Evolutionary conservation across 2,797 vertebrate genomes (phyloP).

Genomic region (Phataginus tetradactyla): DNA sequence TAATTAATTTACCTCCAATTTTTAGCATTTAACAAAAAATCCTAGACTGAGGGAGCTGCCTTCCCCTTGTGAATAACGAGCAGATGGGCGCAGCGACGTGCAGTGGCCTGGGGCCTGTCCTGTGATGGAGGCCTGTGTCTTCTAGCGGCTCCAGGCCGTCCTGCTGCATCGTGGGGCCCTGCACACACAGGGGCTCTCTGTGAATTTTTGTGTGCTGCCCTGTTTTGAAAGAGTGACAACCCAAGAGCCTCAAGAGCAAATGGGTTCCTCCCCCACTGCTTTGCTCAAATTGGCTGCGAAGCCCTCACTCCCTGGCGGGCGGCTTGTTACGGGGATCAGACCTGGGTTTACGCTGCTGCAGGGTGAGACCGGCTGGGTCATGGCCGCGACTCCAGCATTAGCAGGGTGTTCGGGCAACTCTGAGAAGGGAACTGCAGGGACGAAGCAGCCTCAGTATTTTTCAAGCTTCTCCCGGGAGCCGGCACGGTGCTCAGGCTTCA

Average conservation of each 20-base stretch:
- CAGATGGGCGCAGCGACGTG: neutral
- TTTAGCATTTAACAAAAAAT: conserved; percentile 80
- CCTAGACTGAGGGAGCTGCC: conserved; percentile 39
- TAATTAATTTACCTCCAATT: conserved; percentile 84
- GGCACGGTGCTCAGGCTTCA: neutral
- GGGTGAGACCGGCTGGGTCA: neutral
- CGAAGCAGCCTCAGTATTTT: neutral
- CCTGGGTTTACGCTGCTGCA: neutral
- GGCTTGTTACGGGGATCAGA: neutral
- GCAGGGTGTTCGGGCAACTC: neutral
- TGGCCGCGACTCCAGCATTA: accelerated
- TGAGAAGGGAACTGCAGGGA: neutral
- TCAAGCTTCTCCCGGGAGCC: neutral
- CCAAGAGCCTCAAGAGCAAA: neutral
- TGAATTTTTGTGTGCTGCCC: neutral
- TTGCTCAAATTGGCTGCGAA: neutral
- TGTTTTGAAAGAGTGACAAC: neutral
- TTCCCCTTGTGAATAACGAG: conserved; percentile 55
- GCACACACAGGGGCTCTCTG: neutral
- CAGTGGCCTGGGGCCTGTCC: neutral
- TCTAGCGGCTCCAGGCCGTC: neutral
- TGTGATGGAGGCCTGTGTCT: neutral
- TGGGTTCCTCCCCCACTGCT: neutral
- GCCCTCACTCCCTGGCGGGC: neutral
- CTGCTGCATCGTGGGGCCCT: neutral